Base-by-base conservation (phyloP, 2,888 invertebrate species). In the Acronicta alni region DNA sequence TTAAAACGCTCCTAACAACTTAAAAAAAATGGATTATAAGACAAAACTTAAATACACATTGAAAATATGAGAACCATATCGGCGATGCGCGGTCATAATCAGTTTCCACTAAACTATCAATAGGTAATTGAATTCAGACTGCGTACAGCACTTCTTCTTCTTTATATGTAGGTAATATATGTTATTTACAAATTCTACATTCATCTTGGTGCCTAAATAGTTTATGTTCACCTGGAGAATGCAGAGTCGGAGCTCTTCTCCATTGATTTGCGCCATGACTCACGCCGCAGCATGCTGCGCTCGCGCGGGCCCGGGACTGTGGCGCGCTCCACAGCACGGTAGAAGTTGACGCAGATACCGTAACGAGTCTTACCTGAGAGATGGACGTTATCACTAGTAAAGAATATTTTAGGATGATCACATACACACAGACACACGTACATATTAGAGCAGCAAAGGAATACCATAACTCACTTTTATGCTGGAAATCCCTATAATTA, bases 321-420 rank as follows among this genome's bases (percentile, higher is more conserved):
- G 66, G 95, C 95, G 63, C 96, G 96, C 87, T 98, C 98, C 76
- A 98, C 96, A 8, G 98, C 98, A 49, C 99, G 96, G 93, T 99
- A 99, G 93, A 99, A 99, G 92, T 99, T 99, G 60, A 99, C 98
- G 92, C 99, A 99, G 74, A 99, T 98, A 38, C 99, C 99, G 89
- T 97, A 99, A 26, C 99, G 96, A 14, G 98, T 97, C 92, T 97
- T 97, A 37, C 97, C 96, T 96, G 77, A 32, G 26, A 17, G 12
- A n/a, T 51, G 15, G 10, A n/a, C 15, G 18, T 20, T 23, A 37
- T 2, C 3, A 55, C 39, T 7, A 38, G 32, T 37, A 16, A 42
- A 18, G 6, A 5, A 15, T 5, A 14, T 14, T 32, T 32, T 14
- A 14, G 32, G n/a, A 7, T 6, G 2, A n/a, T n/a, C 35, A 35